A percentile compares a stretch with the other conserved stretches of the same genome.
Evolutionary conservation across 1,140 invertebrate species (phyloP).

Genomic region (Drosophila willistoni): DNA sequence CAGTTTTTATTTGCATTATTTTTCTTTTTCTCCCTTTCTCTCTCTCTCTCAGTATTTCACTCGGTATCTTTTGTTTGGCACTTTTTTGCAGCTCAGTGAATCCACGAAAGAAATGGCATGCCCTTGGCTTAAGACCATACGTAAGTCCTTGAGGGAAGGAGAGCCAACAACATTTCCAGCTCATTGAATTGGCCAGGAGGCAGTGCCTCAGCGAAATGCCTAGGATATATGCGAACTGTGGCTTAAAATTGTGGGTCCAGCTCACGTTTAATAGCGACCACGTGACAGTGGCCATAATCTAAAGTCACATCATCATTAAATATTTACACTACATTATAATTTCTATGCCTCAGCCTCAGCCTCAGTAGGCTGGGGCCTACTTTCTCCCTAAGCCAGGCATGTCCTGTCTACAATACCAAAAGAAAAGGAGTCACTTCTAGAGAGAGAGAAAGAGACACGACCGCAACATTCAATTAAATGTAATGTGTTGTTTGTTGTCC

Average conservation of each 20-base stretch:
- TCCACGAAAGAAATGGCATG: constrained; percentile 34
- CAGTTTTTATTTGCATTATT: constrained; percentile 31
- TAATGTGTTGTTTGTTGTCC: constrained; percentile 80
- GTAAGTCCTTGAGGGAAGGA: constrained; percentile 33
- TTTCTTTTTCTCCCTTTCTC: constrained; percentile 25
- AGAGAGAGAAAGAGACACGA: constrained; percentile 48
- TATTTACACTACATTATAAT: constrained; percentile 82
- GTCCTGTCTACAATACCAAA: not conserved
- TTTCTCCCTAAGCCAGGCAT: too few relatives aligned
- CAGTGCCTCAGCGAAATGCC: constrained; percentile 15
- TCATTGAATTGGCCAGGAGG: constrained; percentile 65
- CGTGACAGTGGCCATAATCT: constrained; percentile 70
- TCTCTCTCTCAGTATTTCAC: not conserved
- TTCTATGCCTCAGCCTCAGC: constrained; percentile 52
- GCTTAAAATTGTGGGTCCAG: constrained; percentile 1
- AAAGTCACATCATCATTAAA: constrained; percentile 80
- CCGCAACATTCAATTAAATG: constrained; percentile 79
- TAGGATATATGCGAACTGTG: constrained; percentile 6
- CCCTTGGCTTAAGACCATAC: constrained; percentile 6
- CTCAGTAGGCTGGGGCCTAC: not conserved
- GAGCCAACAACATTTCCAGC: constrained; percentile 58
- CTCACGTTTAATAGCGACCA: constrained; percentile 72
- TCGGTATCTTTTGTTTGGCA: constrained; percentile 43
- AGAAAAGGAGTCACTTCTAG: constrained; percentile 23
- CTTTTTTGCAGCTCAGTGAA: constrained; percentile 49